These are phyloP conservation scores for Salvelinus alpinus DNA, from an alignment of 2,113 vertebrate genomes.

Conservation along the genomic window DNA sequence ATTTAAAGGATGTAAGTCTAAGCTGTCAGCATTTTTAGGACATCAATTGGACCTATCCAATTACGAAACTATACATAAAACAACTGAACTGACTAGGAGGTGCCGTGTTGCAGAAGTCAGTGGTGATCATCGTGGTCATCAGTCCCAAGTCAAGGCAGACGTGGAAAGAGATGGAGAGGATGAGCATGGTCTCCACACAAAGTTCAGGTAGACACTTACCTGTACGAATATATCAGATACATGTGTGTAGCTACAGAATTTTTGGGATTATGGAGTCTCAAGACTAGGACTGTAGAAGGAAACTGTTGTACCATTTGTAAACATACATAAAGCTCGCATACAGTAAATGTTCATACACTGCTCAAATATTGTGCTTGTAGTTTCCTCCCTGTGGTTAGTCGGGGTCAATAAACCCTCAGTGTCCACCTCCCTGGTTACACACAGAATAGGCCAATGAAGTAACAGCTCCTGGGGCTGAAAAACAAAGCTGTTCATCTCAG, in stretches of 20 bases:
- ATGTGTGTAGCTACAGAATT: not conserved
- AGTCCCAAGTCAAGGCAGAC: slow-evolving; percentile 93
- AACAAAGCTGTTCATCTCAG: not conserved
- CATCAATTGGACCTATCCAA: no score
- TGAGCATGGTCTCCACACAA: slow-evolving; percentile 94
- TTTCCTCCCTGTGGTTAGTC: slow-evolving; percentile 13
- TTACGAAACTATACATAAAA: not conserved
- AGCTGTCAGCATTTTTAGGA: not conserved
- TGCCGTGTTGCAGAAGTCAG: slow-evolving; percentile 81
- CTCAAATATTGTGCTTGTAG: slow-evolving; percentile 5
- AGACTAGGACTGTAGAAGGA: not conserved
- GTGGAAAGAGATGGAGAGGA: slow-evolving; percentile 87
- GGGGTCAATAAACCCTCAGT: not conserved
- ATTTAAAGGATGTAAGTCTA: slow-evolving; percentile 85
- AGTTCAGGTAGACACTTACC: slow-evolving; percentile 85
- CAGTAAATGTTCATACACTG: not conserved
- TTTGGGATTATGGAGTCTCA: not conserved
- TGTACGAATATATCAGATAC: not conserved
- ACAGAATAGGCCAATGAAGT: not conserved
- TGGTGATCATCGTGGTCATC: slow-evolving; percentile 96
- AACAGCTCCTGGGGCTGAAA: not conserved
- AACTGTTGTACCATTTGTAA: no score
- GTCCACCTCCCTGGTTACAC: not conserved
- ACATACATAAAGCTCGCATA: no score
- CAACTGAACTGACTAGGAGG: not conserved